Evolutionary conservation across 1,140 invertebrate species (phyloP), one percentile per base, ranked within the genome.

Genomic region (Neodiprion virginianus): DNA sequence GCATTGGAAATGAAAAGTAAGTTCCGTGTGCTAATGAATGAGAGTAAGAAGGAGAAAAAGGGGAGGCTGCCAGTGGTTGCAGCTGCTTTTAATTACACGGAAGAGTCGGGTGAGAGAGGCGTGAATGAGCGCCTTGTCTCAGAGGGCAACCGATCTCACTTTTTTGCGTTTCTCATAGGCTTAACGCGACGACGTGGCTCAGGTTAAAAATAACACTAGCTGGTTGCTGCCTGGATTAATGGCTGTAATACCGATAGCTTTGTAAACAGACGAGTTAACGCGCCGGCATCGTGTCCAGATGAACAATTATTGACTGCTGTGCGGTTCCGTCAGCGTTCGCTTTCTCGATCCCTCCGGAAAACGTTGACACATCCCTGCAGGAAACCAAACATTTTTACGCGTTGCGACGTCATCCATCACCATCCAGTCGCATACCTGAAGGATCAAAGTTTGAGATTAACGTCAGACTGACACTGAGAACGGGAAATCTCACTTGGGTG

Each of bases 61-160:
- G 8, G 11, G 53, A 17, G 53, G 53, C 11, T 17, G 3, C 11
- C 53, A 12, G 11, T 8, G 53, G 40, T 11, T 69, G 82, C 83
- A 84, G 83, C 83, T 84, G 83, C 81, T 78, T 81, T 77, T 84
- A 84, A 84, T 84, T 84, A 84, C 77, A 78, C 53, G 53, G 53
- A 61, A 61, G 53, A 61, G 53, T 17, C 53, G 53, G 11, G 11
- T 61, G 74, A 68, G 80, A 79, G 79, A 76, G 76, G 80, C 79
- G 81, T 84, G 81, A 84, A 84, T 82, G 80, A 79, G 77, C 79
- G 79, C 81, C 80, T 83, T 84, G 83, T 82, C 78, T 69, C 74
- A 77, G 79, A 81, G 81, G 82, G 80, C 79, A 28, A 23, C 40
- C 23, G 67, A 23, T 69, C 17, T 69, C 12, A 69, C 67, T 8